These are phyloP conservation scores for Pachypanchax playfairii DNA, from an alignment of 2,113 vertebrate genomes.

Conservation along the genomic window DNA sequence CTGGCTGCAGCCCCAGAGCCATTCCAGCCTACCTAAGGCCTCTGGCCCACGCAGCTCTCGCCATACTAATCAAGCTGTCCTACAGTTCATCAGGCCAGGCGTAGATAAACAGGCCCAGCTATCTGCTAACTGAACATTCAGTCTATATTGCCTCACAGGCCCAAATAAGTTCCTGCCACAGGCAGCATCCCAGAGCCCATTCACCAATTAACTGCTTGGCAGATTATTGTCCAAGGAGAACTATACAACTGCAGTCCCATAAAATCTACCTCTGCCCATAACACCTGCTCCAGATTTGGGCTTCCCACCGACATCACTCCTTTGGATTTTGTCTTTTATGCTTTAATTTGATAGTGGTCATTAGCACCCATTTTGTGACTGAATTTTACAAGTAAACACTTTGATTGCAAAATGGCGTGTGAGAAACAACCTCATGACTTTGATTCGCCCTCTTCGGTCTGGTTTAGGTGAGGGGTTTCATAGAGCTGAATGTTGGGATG, in stretches of 20 bases:
- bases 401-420: conserved; percentile 46
- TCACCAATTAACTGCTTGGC: conserved; percentile 71
- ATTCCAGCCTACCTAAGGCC: conserved; percentile 74
- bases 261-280: conserved; percentile 56
- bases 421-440: background rate
- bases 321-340: conserved; percentile 50
- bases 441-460: background rate
- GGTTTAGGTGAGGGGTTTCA: background rate
- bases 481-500: background rate
- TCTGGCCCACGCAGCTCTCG: conserved; percentile 65
- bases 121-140: conserved; percentile 66
- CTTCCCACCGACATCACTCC: conserved; percentile 36
- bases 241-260: conserved; percentile 50
- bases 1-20: conserved; percentile 73
- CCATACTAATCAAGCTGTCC: conserved; percentile 75
- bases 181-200: conserved; percentile 66
- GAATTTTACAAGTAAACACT: conserved; percentile 31
- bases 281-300: conserved; percentile 51
- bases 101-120: conserved; percentile 70
- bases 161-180: conserved; percentile 65
- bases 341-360: conserved; percentile 48
- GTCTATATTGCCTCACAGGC: conserved; percentile 55
- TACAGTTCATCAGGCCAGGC: conserved; percentile 64
- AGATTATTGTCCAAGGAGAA: conserved; percentile 64
- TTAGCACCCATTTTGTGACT: conserved; percentile 54